A percentile compares a stretch with the other conserved stretches of the same genome.
phyloP scores from a whole-genome alignment of 92 coral and sea anemone species.

The Epizoanthus scotinus region DNA sequence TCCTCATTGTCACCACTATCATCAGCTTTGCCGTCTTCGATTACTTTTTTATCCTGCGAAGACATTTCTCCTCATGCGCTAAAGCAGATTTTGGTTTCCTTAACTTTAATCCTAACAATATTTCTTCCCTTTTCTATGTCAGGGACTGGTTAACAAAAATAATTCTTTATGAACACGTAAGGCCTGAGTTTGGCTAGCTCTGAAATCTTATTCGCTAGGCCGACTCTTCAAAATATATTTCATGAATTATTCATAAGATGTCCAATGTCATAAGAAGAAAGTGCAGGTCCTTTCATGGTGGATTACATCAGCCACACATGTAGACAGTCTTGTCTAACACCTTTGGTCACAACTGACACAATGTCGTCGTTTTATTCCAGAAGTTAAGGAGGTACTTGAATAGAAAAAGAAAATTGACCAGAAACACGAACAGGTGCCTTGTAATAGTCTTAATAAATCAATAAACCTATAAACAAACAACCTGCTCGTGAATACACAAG shows the following conservation, averaged over 20 bases:
- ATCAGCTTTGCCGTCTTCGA: constrained; percentile 50
- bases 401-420: not conserved
- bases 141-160: constrained; percentile 10
- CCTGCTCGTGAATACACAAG: constrained; percentile 1
- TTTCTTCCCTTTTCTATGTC: not conserved
- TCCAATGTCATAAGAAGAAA: constrained; percentile 21
- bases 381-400: not conserved
- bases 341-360: not conserved
- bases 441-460: constrained; percentile 3
- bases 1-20: constrained; percentile 37
- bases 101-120: not conserved
- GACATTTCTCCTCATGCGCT: constrained; percentile 27
- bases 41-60: constrained; percentile 69
- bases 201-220: constrained; percentile 30
- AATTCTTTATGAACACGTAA: constrained; percentile 42
- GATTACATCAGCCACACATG: constrained; percentile 10
- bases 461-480: constrained; percentile 13
- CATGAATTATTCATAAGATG: constrained; percentile 13
- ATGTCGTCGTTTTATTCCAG: not conserved
- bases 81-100: not conserved
- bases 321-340: not conserved
- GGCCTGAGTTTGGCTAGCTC: constrained; percentile 19
- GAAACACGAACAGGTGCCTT: constrained; percentile 4
- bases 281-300: constrained; percentile 11
- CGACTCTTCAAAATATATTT: constrained; percentile 6